Percentiles rank a stretch among this genome's conserved stretches.
Evolutionary conservation across 2,888 invertebrate species (phyloP).

Genomic region (Chrysina gloriosa): DNA sequence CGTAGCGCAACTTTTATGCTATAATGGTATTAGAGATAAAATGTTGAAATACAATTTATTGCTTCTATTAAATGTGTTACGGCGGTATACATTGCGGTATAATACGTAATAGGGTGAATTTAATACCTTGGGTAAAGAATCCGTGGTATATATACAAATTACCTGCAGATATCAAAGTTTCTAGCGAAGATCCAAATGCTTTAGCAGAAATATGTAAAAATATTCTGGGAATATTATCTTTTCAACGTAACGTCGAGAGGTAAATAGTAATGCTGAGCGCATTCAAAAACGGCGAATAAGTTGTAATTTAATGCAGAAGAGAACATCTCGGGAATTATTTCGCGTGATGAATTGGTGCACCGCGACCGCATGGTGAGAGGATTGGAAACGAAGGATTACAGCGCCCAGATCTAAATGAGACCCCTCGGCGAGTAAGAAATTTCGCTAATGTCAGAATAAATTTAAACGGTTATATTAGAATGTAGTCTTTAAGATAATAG

Average conservation of each 20-base stretch:
- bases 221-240: conserved; percentile 27
- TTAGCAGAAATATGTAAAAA: conserved; percentile 9
- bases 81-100: too few species aligned
- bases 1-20: too few species aligned
- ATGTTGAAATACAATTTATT: too few species aligned
- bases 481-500: conserved; percentile 17
- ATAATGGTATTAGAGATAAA: too few species aligned
- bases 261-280: conserved; percentile 12
- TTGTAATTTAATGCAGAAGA: conserved; percentile 28
- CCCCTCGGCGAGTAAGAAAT: neutral
- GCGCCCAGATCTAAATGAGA: conserved; percentile 17
- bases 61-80: too few species aligned
- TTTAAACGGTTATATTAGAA: conserved; percentile 7
- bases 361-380: neutral
- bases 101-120: too few species aligned
- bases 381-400: conserved; percentile 28
- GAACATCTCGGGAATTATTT: conserved; percentile 31
- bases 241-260: neutral
- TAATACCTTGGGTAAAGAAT: neutral
- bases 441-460: conserved; percentile 27
- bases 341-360: conserved; percentile 32
- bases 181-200: neutral
- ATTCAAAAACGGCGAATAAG: conserved; percentile 17
- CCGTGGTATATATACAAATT: too few species aligned
- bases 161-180: neutral